These are phyloP conservation scores for Dolichoris vasculosae DNA, from an alignment of 1,140 invertebrate species.

Conservation along the genomic window DNA sequence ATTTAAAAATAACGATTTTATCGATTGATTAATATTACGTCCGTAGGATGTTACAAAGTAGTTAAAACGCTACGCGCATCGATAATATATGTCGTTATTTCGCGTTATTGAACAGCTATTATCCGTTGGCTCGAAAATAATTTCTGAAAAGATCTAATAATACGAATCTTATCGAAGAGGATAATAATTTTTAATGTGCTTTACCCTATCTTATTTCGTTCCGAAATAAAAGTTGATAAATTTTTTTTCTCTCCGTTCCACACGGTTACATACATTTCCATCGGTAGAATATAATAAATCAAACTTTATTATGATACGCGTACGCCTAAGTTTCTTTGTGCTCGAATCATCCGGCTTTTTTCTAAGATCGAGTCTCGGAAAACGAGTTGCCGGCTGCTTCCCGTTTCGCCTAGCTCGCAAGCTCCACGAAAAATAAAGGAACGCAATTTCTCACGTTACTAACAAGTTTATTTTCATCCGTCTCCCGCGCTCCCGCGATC, in stretches of 20 bases:
- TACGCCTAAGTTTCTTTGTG: not conserved
- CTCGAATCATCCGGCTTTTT: not conserved
- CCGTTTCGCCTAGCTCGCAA: not conserved
- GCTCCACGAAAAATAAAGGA: constrained; percentile 10
- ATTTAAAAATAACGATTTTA: no score
- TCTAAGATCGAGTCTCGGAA: not conserved
- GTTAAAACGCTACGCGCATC: no score
- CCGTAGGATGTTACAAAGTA: no score
- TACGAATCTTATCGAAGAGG: no score
- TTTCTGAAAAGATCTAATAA: no score
- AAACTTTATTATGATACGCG: not conserved
- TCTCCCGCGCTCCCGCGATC: not conserved
- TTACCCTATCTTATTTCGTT: not conserved
- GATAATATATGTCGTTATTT: no score
- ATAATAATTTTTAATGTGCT: no score
- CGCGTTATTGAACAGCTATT: no score
- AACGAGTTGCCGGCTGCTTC: not conserved
- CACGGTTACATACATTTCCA: not conserved
- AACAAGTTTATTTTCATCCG: not conserved
- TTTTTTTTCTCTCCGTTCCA: not conserved
- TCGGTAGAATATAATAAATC: not conserved
- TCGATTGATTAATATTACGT: no score
- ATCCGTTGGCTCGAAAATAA: no score
- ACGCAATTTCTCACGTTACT: constrained; percentile 12
- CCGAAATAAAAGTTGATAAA: not conserved